Base-by-base conservation (phyloP, 1,140 invertebrate genomes). In the Achatina immaculata region DNA sequence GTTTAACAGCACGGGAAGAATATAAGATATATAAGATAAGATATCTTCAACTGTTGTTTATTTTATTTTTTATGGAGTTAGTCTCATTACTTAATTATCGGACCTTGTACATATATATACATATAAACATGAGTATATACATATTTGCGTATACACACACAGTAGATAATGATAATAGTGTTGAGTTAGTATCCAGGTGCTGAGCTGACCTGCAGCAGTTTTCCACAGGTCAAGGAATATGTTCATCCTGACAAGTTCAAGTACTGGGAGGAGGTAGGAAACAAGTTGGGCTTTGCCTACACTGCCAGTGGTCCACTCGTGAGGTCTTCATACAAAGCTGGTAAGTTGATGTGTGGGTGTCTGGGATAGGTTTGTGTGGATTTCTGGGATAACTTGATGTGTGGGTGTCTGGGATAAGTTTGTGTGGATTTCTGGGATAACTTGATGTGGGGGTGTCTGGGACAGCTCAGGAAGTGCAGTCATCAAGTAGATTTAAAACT, bases 221-320 rank as follows among this genome's bases (percentile, higher is more conserved):
- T 42, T 24, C 28, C 74, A 69, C 79, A 83, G 82, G 82, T 83
- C 43, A 95, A 96, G 72, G 98, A 99, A 91, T 99, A 99, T 92
- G 95, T 99, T 0, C 98, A 97, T 0, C 98, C 98, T 0, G 95
- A 96, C 83, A 99, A 98, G 91, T 99, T 97, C 90, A 94, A 96
- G 86, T 91, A 95, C 80, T 99, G 97, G 98, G 95, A 98, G 92
- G 92, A 94, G 42, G 89, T 94, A 6, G 98, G 98, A 0, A 93
- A 95, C 80, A 91, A 95, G 88, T 89, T 99, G 83, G 98, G 98
- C 38, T 99, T 99, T 92, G 92, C 97, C 0, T 99, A 99, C 91
- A 97, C 96, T 1, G 98, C 98, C 19, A 98, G 97, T 93, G 99
- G 98, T 21, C 98, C 99, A 0, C 92, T 99, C 24, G 98, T 99